Evolutionary conservation across 2,797 vertebrate species (phyloP).

Genomic region (Helarctos malayanus): DNA sequence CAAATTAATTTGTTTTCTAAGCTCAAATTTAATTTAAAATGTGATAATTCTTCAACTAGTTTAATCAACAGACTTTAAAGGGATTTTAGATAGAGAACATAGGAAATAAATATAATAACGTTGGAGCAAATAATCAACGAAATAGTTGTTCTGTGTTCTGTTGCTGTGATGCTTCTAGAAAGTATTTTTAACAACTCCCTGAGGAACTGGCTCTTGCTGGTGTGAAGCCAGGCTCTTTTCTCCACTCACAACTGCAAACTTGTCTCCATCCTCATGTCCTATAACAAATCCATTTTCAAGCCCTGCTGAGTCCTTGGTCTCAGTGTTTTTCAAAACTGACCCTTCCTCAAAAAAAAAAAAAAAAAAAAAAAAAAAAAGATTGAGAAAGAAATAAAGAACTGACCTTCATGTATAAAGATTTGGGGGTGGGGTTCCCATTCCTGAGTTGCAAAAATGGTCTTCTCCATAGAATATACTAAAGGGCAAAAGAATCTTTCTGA

Average conservation of each 20-base stretch:
- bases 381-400: neutral
- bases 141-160: slow-evolving; percentile 54
- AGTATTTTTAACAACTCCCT: slow-evolving; percentile 69
- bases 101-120: slow-evolving; percentile 81
- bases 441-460: slow-evolving; percentile 14
- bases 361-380: neutral
- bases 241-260: slow-evolving; percentile 35
- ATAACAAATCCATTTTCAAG: slow-evolving; percentile 44
- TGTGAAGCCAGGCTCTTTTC: slow-evolving; percentile 62
- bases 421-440: slow-evolving; percentile 3
- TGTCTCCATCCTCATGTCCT: neutral
- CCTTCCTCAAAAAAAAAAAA: neutral
- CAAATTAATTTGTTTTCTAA: slow-evolving; percentile 79
- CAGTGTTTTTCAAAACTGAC: slow-evolving; percentile 24
- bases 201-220: slow-evolving; percentile 61
- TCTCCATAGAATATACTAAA: slow-evolving; percentile 47
- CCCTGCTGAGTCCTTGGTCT: neutral
- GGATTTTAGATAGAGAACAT: slow-evolving; percentile 59
- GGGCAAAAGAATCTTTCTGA: slow-evolving; percentile 51
- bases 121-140: slow-evolving; percentile 67
- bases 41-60: slow-evolving; percentile 43
- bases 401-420: neutral
- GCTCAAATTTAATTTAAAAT: slow-evolving; percentile 79
- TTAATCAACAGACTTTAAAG: slow-evolving; percentile 47
- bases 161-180: slow-evolving; percentile 57